These are phyloP conservation scores for Haemorhous mexicanus DNA, from an alignment of 2,113 vertebrate species.

Conservation along the genomic window DNA sequence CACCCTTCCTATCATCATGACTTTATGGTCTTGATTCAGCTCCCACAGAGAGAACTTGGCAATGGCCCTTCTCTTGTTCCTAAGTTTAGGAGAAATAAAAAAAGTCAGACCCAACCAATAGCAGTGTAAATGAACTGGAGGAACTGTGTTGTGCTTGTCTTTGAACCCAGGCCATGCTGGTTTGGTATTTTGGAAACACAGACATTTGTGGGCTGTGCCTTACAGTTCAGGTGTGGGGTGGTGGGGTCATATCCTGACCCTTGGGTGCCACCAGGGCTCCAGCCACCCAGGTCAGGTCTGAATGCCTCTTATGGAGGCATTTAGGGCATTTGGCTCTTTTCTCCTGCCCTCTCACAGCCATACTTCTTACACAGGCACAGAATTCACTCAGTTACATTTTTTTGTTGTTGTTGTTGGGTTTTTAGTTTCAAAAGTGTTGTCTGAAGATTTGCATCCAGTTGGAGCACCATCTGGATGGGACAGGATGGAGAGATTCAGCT, in stretches of 20 bases:
- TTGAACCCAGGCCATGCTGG: neutral
- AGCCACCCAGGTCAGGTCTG: neutral
- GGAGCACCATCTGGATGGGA: conserved; percentile 55
- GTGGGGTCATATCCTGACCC: neutral
- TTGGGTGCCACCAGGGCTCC: neutral
- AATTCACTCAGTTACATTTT: neutral
- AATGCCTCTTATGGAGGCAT: neutral
- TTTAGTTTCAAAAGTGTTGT: conserved; percentile 13
- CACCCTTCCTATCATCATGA: neutral
- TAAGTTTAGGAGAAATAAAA: neutral
- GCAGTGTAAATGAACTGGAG: neutral
- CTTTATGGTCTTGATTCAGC: neutral
- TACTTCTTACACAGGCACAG: neutral
- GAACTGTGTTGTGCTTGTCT: neutral
- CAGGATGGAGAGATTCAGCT: neutral
- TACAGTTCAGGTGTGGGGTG: neutral
- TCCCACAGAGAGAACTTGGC: neutral
- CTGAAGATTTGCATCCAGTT: conserved; percentile 27
- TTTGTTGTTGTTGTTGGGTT: neutral
- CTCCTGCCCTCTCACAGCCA: neutral
- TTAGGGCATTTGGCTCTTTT: neutral
- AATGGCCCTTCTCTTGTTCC: neutral
- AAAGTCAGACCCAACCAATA: neutral
- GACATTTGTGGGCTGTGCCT: neutral
- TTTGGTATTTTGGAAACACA: neutral